phyloP scores from a whole-genome alignment of 2,888 invertebrate species.

The Callimorpha dominula region DNA sequence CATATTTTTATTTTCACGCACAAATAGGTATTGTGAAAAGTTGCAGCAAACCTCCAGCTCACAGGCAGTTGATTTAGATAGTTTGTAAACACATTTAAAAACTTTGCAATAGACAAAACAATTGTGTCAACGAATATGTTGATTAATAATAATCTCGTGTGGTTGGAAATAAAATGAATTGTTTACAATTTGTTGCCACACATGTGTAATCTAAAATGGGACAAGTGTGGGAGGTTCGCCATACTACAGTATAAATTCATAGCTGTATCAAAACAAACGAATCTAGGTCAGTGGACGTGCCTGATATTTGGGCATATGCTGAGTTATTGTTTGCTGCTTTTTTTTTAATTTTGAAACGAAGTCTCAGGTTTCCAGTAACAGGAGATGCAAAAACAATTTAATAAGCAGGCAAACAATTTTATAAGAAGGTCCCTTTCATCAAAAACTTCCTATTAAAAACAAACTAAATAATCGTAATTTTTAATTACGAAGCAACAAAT shows the following conservation, averaged over 20 bases:
- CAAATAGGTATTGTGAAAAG: background rate
- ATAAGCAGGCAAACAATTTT: slow-evolving; percentile 70
- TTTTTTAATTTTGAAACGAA: slow-evolving; percentile 21
- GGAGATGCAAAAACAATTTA: slow-evolving; percentile 62
- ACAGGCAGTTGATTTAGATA: background rate
- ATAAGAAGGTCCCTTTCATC: slow-evolving; percentile 47
- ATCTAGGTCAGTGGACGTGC: slow-evolving; percentile 65
- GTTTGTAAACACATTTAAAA: background rate
- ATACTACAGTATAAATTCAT: slow-evolving; percentile 51
- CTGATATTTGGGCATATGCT: slow-evolving; percentile 27
- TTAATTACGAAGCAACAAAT: slow-evolving; percentile 72
- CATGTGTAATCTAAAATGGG: slow-evolving; percentile 78
- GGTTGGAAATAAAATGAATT: slow-evolving; percentile 32
- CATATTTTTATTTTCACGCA: background rate
- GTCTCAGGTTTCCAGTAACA: slow-evolving; percentile 30
- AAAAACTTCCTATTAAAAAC: slow-evolving; percentile 64
- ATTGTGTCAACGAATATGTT: slow-evolving; percentile 2
- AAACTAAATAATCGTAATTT: slow-evolving; percentile 74
- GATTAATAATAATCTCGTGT: slow-evolving; percentile 23
- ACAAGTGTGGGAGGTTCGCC: slow-evolving; percentile 79
- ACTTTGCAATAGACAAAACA: background rate
- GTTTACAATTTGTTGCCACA: slow-evolving; percentile 64
- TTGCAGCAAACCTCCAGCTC: no score
- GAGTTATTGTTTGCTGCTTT: slow-evolving; percentile 22
- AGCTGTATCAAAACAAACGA: slow-evolving; percentile 73